Base-by-base conservation (phyloP, 2,113 vertebrate species). In the Semnornis frantzii region DNA sequence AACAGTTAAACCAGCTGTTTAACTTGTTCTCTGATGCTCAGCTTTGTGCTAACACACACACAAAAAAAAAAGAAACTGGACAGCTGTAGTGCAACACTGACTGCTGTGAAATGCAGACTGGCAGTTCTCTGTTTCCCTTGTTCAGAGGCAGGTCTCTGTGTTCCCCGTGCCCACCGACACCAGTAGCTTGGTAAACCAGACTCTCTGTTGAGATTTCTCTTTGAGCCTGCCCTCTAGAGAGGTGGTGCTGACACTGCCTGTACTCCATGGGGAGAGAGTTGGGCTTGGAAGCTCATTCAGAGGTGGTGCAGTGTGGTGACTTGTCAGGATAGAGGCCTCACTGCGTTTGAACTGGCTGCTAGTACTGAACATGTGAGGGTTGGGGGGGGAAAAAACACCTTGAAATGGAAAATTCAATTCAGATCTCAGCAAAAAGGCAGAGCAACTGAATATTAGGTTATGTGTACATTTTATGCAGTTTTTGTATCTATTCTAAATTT, bases 401-500 rank as follows among this genome's bases (percentile, higher is more conserved):
- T 23, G 90, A 94, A 86, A 70, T 70, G 85, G n/a, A 91, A 92
- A 87, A 90, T 57, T 52, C 62, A 81, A 60, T 90, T 89, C 82
- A 64, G 8, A 88, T 94, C 90, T 65, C 94, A 94, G 93, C 89
- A 83, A 72, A 76, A 76, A 9, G 48, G 89, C 96, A 96, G 92
- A 95, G 94, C 92, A 92, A 82, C 72, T 97, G 80, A 96, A 84
- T 95, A 82, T 3, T 96, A 96, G 86, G 90, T 96, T 86, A 86
- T 96, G 90, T 96, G 89, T 97, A 97, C 79, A 93, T 96, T 94
- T 97, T 96, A 92, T 68, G 86, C 96, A 96, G 89, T 96, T 95
- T 95, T 57, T 94, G 69, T 97, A 97, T 96, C 97, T 97, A 93
- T 82, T 94, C 89, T 96, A 86, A 97, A 81, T 92, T 97, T 96